Evolutionary conservation across 2,113 vertebrate species (phyloP), one percentile per base, ranked within the genome.

Genomic region (Paedocypris sp.): DNA sequence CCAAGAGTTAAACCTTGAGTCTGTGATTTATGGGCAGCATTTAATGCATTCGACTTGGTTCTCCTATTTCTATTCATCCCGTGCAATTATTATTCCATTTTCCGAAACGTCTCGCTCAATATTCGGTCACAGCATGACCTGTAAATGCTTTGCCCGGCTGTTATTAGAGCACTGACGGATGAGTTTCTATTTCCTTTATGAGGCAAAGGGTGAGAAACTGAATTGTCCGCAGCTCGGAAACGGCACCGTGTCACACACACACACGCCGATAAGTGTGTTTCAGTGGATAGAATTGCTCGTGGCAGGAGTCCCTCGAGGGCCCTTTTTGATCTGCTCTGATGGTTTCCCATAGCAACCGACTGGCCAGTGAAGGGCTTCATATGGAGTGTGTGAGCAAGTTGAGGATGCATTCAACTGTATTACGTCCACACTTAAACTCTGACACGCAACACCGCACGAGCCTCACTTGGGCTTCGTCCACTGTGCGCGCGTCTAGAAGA

Each of bases 321-420:
- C 23, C 36, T 43, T 66, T 32, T 51, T 62, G 68, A 66, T 60
- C 52, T 10, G 39, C 36, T 51, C 50, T 23, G 62, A 51, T 72
- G 65, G 69, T 65, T 68, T 65, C 69, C 69, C 56, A 68, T 72
- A 49, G 69, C 65, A 72, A 72, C 69, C 33, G 65, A 61, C 61
- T 50, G 61, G 65, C 60, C 57, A 68, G 64, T 29, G 26, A 61
- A 45, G 43, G 38, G 62, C 62, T 54, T 54, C 48, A 42, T 49
- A 51, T 46, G 56, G 50, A 32, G 56, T 50, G 61, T 43, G 35
- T 28, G 45, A 31, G 52, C 35, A 26, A 59, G 48, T 39, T 33
- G 51, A 51, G 56, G 13, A 43, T 20, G 50, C 32, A 9, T 35
- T 6, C 10, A 35, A 38, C 11, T 54, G 35, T 39, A 23, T 19